Conservation (phyloP, 2,113 vertebrate species). For the Cephalopholis sonnerati region DNA sequence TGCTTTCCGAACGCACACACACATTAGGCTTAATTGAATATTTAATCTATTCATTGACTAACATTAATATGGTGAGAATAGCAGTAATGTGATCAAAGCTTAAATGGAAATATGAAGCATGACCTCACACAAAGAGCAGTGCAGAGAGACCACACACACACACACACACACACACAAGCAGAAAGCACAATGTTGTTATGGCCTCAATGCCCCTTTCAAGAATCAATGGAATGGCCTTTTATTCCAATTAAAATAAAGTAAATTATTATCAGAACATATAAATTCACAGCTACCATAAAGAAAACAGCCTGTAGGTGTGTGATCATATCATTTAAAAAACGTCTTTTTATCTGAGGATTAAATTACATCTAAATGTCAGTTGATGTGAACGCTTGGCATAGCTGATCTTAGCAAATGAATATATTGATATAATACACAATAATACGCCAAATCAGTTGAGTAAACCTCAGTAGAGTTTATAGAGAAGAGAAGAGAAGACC, state of each 20-base stretch:
- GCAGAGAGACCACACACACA: conserved; percentile 18
- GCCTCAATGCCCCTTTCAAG: conserved; percentile 22
- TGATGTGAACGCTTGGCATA: conserved; percentile 38
- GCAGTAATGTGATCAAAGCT: conserved; percentile 69
- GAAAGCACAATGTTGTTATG: conserved; percentile 5
- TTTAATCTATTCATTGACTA: conserved; percentile 76
- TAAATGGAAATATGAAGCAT: conserved; percentile 71
- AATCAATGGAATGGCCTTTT: conserved; percentile 76
- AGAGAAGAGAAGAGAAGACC: neutral
- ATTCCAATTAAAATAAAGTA: conserved; percentile 64
- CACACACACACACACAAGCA: conserved; percentile 30
- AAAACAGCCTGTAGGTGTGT: conserved; percentile 68
- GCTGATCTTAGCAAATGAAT: conserved; percentile 63
- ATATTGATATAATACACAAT: conserved; percentile 56
- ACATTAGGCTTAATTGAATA: conserved; percentile 71
- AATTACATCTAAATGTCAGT: conserved; percentile 78
- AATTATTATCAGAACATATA: conserved; percentile 49
- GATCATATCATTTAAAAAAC: conserved; percentile 53
- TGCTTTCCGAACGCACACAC: neutral
- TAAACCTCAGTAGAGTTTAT: neutral
- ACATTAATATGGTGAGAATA: conserved; percentile 71
- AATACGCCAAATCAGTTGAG: neutral
- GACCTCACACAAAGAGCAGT: conserved; percentile 53
- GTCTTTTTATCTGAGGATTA: conserved; percentile 22
- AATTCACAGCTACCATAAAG: conserved; percentile 40